Evolutionary conservation across 2,888 invertebrate species (phyloP), one percentile per base, ranked within the genome.

Genomic region (Malthinus seriepunctatus): DNA sequence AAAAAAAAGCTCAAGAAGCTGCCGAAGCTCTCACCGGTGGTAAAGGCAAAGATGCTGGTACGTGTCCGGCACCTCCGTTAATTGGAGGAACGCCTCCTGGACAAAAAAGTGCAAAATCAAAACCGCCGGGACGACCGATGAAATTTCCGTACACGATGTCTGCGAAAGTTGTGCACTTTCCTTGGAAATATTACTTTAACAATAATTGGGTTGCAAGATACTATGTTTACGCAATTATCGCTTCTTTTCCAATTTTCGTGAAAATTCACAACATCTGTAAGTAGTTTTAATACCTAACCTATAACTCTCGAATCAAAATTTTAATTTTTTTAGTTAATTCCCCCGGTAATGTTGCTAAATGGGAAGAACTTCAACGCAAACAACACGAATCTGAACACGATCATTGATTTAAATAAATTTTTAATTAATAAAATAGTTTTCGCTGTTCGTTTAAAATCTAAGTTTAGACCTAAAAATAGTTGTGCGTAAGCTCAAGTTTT

Each of bases 81-180:
- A 15, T 8, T 33, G n/a, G 9, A 31, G 15, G 23, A 52, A n/a
- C 6, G 8, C 12, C 5, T 1, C 3, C 4, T 23, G 33, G 9
- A n/a, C n/a, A n/a, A n/a, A n/a, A n/a, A 31, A 6, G 32, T 23
- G 7, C 3, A 11, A 9, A 4, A 0, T 9, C 2, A 4, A 35
- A 11, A 42, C 6, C 47, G 10, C 10, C 84, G 23, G 23, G 5
- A 52, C 87, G 90, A 69, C 88, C 88, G 23, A 93, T 95, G 94
- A 92, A 89, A 79, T 95, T 82, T 78, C 95, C 95, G 0, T 95
- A 95, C 81, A 94, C 95, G 1, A 80, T 88, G 56, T 77, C 87
- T 5, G 91, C 93, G 0, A 93, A 93, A 79, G 65, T 94, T 7
- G 89, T 86, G 9, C 91, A 91, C 77, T 95, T 95, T 74, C 95